A percentile compares a stretch with the other conserved stretches of the same genome.
Conservation (phyloP, 2,797 vertebrate genomes). For the Argya squamiceps region DNA sequence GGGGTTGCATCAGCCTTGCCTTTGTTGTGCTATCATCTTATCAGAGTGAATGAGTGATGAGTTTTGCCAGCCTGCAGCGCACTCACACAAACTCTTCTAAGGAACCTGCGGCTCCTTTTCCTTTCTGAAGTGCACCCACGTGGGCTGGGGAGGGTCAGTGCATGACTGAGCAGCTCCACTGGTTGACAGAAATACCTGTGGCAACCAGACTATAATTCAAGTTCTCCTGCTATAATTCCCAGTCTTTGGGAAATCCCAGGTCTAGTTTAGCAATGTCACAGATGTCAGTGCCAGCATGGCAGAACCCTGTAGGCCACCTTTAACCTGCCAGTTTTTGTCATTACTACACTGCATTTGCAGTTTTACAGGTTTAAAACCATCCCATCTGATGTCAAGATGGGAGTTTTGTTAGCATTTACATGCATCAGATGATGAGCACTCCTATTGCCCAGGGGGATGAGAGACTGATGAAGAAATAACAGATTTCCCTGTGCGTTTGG, state of each 20-base stretch:
- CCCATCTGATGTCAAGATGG: not conserved
- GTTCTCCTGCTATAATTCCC: not conserved
- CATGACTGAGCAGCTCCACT: not conserved
- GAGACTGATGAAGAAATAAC: not conserved
- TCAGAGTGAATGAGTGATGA: not conserved
- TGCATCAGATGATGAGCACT: not conserved
- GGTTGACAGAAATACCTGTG: not conserved
- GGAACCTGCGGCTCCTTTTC: not conserved
- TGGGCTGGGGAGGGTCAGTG: not conserved
- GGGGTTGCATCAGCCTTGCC: not conserved
- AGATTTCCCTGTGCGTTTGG: not conserved
- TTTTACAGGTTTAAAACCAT: not conserved
- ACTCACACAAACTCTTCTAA: not conserved
- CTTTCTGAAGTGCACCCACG: not conserved
- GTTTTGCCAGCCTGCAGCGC: not conserved
- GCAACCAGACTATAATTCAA: not conserved
- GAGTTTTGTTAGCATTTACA: not conserved
- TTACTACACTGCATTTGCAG: not conserved
- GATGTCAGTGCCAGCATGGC: not conserved
- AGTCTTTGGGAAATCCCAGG: not conserved
- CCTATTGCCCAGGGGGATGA: not conserved
- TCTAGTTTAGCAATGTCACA: not conserved
- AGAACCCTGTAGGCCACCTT: not conserved
- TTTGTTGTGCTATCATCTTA: constrained; percentile 22
- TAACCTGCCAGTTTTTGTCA: not conserved